These are phyloP conservation scores for Tauraco hartlaubi DNA, from an alignment of 2,797 vertebrate species.

Conservation along the genomic window DNA sequence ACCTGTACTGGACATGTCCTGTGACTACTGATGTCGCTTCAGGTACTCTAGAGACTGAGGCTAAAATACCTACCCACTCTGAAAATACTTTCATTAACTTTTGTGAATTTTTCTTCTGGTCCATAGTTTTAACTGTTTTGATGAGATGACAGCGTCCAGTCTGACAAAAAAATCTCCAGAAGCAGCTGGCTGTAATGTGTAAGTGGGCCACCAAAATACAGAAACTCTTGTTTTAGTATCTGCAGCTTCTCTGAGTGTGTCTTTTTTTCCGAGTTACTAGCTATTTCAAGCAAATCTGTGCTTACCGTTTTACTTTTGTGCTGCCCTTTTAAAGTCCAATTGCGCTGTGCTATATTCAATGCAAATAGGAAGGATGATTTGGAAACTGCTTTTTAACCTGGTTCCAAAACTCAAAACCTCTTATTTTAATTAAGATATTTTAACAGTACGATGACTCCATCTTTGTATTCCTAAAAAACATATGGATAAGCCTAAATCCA, in stretches of 20 bases:
- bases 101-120: not conserved
- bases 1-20: not conserved
- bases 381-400: not conserved
- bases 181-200: not conserved
- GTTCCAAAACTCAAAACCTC: not conserved
- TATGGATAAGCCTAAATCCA: not conserved
- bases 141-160: not conserved
- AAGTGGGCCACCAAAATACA: not conserved
- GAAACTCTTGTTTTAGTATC: not conserved
- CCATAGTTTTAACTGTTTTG: not conserved
- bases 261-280: not conserved
- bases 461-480: not conserved
- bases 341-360: not conserved
- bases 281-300: not conserved
- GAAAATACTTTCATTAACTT: not conserved
- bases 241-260: not conserved
- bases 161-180: not conserved
- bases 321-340: not conserved
- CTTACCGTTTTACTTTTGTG: not conserved
- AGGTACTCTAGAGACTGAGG: not conserved
- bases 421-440: not conserved
- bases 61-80: not conserved
- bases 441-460: not conserved
- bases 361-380: not conserved
- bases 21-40: rapidly evolving